Evolutionary conservation across 2,797 vertebrate genomes (phyloP).

Genomic region (Rhinella marina): DNA sequence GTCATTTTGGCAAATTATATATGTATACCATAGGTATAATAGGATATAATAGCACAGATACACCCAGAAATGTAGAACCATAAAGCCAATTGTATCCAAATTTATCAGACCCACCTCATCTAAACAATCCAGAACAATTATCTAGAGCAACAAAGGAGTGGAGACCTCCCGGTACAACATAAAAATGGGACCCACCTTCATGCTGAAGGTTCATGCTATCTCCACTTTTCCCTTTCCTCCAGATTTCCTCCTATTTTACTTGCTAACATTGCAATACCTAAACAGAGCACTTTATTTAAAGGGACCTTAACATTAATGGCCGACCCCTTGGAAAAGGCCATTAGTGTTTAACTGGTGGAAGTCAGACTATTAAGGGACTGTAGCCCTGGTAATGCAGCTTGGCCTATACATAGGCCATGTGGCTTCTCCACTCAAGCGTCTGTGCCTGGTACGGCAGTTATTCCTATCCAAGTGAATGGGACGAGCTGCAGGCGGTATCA

Average conservation of each 20-base stretch:
- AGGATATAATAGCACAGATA: not conserved
- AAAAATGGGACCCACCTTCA: not conserved
- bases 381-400: too few relatives aligned
- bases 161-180: not conserved
- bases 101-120: not conserved
- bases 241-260: not conserved
- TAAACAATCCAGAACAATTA: not conserved
- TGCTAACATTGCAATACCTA: not conserved
- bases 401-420: too few relatives aligned
- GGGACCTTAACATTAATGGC: not conserved
- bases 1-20: not conserved
- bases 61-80: not conserved
- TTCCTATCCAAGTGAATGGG: too few relatives aligned
- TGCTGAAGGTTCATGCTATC: not conserved
- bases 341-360: too few relatives aligned
- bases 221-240: not conserved
- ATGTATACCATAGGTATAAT: not conserved
- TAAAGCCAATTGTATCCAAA: not conserved
- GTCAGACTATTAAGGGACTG: too few relatives aligned
- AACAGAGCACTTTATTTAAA: not conserved
- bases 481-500: too few relatives aligned
- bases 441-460: too few relatives aligned
- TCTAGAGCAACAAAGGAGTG: not conserved
- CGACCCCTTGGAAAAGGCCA: too few relatives aligned
- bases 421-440: too few relatives aligned